Evolutionary conservation across 1,140 invertebrate genomes (phyloP), one percentile per base, ranked within the genome.

Genomic region (Drosophila equinoxialis): DNA sequence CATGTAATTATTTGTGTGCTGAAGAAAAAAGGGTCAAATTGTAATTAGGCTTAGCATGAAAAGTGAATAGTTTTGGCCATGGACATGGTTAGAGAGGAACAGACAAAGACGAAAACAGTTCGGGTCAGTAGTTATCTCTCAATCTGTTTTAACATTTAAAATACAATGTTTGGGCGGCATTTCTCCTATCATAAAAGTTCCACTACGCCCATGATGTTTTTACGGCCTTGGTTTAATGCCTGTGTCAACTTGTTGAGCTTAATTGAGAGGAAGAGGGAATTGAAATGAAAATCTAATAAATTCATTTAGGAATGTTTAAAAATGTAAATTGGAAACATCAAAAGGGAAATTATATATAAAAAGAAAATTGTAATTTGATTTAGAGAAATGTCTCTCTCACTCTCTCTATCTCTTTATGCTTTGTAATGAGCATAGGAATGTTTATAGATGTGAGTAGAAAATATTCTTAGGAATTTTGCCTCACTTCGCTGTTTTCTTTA

Each of bases 11-110:
- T 79, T 76, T 68, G 71, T 79, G 68, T 37, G 65, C 26, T 37
- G 67, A 58, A 63, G 51, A 39, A 37, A 37, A 71, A 70, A 68
- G 68, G 66, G 55, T 69, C 79, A 71, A 83, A 79, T 87, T 74
- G 77, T 87, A 89, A 89, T 87, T 87, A 87, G 79, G 76, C 77
- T 80, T 77, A 77, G 65, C 26, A 63, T 54, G 11, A 68, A 17
- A 17, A 17, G 17, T 17, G 70, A 83, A 87, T 86, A 76, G 73
- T 66, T 66, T 57, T 41, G 66, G 77, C 71, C 61, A 48, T 17
- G 7, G 14, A 1, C 1, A 8, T 10, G 23, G 45, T 48, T 20
- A 6, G 10, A 48, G 6, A 7, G 3, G 2, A 20, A 20, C 1
- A 3, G 3, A 39, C 11, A 11, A 5, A 11, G 37, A 4, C 11